Evolutionary conservation across 2,797 vertebrate species (phyloP).

Genomic region (Pogonophryne albipinna): DNA sequence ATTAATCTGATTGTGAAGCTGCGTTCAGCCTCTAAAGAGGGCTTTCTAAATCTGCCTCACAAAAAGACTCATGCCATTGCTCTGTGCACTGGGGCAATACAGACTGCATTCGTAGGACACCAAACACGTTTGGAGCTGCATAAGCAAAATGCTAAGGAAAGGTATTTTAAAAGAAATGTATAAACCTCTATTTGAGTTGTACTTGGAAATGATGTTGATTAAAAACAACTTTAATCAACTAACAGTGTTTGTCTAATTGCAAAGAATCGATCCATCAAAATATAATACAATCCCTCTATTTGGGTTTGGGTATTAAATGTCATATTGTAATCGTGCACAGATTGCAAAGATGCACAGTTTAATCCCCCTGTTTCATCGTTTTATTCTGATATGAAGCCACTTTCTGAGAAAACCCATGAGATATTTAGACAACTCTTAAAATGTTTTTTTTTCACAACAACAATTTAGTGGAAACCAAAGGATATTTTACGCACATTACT

Average conservation of each 20-base stretch:
- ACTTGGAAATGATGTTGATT: not conserved
- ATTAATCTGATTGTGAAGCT: slow-evolving; percentile 87
- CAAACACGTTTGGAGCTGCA: slow-evolving; percentile 69
- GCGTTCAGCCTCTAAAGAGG: slow-evolving; percentile 82
- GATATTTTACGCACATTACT: not conserved
- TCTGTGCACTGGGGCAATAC: slow-evolving; percentile 79
- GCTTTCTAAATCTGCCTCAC: slow-evolving; percentile 87
- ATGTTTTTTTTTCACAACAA: slow-evolving; percentile 40
- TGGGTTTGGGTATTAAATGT: slow-evolving; percentile 28
- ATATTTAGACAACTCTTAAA: slow-evolving; percentile 47
- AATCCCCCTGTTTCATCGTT: slow-evolving; percentile 39
- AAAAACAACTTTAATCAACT: not conserved
- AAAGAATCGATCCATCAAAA: not conserved
- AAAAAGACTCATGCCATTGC: slow-evolving; percentile 84
- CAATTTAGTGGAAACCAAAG: slow-evolving; percentile 23
- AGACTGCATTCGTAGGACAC: slow-evolving; percentile 79
- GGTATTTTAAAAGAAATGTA: slow-evolving; percentile 7
- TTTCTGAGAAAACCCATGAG: slow-evolving; percentile 10
- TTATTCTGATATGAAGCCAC: slow-evolving; percentile 31
- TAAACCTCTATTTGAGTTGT: not conserved
- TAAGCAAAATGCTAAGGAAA: slow-evolving; percentile 43
- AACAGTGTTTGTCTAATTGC: not conserved
- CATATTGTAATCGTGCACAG: too few species aligned
- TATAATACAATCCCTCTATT: not conserved
- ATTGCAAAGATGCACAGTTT: slow-evolving; percentile 22